phyloP scores from a whole-genome alignment of 2,797 vertebrate species.

The Eospalax fontanierii region DNA sequence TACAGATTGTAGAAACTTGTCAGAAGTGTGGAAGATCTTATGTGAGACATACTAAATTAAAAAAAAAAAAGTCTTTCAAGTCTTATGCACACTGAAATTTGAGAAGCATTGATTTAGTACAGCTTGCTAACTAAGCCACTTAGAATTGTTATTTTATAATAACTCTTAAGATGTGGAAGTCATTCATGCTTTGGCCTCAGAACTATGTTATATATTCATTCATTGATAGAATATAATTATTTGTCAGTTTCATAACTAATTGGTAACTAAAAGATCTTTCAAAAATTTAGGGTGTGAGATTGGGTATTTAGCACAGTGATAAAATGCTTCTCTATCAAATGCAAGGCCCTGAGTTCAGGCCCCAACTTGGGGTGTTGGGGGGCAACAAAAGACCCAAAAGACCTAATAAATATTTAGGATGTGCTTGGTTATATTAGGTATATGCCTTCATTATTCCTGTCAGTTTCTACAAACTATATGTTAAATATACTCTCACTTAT shows the following conservation, averaged over 20 bases:
- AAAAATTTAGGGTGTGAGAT: not conserved
- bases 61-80: slow-evolving; percentile 58
- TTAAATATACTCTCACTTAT: slow-evolving; percentile 22
- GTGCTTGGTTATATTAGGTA: slow-evolving; percentile 31
- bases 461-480: slow-evolving; percentile 49
- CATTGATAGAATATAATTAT: slow-evolving; percentile 50
- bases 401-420: not conserved
- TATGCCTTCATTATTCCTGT: slow-evolving; percentile 52
- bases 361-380: not conserved
- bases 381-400: no score
- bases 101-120: slow-evolving; percentile 55
- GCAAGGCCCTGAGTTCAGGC: not conserved
- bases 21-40: slow-evolving; percentile 18
- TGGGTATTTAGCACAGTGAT: no score
- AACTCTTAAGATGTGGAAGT: not conserved
- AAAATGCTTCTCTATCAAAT: no score
- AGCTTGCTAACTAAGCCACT: slow-evolving; percentile 57
- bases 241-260: slow-evolving; percentile 56
- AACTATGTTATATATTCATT: slow-evolving; percentile 28
- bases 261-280: slow-evolving; percentile 58
- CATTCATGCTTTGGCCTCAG: slow-evolving; percentile 47
- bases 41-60: slow-evolving; percentile 56
- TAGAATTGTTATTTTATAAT: slow-evolving; percentile 51
- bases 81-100: slow-evolving; percentile 33
- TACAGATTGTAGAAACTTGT: not conserved